Conservation (phyloP, 2,888 invertebrate species). For the Tenthredo mesomela region DNA sequence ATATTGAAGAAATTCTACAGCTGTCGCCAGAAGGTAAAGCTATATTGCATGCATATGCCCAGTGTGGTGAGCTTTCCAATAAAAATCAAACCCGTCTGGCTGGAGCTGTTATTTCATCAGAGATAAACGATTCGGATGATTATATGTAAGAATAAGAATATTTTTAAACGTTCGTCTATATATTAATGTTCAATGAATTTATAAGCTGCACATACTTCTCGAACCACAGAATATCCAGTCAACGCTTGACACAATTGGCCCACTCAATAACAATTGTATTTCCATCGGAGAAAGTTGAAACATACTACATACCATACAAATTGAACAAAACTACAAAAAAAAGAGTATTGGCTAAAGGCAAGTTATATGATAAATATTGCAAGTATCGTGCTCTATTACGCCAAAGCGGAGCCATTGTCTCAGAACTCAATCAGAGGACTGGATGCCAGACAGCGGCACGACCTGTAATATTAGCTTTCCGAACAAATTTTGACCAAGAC, state of each 20-base stretch:
- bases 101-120: background rate
- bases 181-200: background rate
- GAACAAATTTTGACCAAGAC: background rate
- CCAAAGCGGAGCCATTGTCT: background rate
- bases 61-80: background rate
- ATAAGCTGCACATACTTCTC: background rate
- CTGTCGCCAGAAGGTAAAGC: background rate
- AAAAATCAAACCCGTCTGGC: background rate
- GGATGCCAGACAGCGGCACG: background rate
- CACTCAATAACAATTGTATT: background rate
- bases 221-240: background rate
- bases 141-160: background rate
- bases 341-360: background rate
- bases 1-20: too few species aligned
- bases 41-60: background rate
- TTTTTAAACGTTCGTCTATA: background rate
- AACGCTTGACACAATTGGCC: background rate
- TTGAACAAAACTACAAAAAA: background rate
- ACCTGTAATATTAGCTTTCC: background rate
- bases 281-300: background rate
- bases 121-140: background rate
- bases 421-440: background rate
- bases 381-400: constrained; percentile 2
- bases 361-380: background rate
- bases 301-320: background rate